Evolutionary conservation across 2,113 vertebrate species (phyloP), one percentile per base, ranked within the genome.

Genomic region (Anhinga rufa): DNA sequence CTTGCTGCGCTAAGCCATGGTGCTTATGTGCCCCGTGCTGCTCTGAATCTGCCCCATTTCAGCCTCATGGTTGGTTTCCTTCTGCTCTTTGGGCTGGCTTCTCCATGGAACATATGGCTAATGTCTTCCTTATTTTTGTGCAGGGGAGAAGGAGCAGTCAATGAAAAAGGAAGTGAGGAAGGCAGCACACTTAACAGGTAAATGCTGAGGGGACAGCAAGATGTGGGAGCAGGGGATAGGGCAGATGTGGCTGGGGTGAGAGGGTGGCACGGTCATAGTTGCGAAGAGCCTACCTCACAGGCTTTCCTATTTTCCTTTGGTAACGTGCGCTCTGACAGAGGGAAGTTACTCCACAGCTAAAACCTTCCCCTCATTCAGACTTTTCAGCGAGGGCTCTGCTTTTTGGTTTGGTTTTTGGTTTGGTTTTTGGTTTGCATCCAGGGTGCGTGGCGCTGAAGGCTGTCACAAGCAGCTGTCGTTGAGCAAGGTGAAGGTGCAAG

Each of bases 151-250:
- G 91, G 95, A 76, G 17, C 75, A 92, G 51, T 22, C 48, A 3
- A 24, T 17, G 51, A 20, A 32, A 40, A 96, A 93, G 49, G 96
- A 90, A 81, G 42, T 5, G 4, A 97, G 84, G 64, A 97, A 72
- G 64, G 98, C 92, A 51, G 98, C 98, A 20, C 98, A 98, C 26
- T 82, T 98, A 74, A 98, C 98, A 98, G 98, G 98, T 98, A 66
- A 1, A 83, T 94, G 58, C 69, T 66, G 55, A 20, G 48, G 32
- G 46, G 20, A 14, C 58, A 40, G 74, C 29, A 51, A 44, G 40
- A 14, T 26, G 28, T 9, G 10, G 81, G 62, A 89, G 29, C 15
- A 9, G n/a, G 28, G 34, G 16, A 10, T 1, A 20, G 31, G n/a
- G 29, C 16, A 55, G 51, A 11, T 0, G 6, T 15, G 40, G 4